Base-by-base conservation (phyloP, 2,113 vertebrate genomes). In the Vidua macroura region DNA sequence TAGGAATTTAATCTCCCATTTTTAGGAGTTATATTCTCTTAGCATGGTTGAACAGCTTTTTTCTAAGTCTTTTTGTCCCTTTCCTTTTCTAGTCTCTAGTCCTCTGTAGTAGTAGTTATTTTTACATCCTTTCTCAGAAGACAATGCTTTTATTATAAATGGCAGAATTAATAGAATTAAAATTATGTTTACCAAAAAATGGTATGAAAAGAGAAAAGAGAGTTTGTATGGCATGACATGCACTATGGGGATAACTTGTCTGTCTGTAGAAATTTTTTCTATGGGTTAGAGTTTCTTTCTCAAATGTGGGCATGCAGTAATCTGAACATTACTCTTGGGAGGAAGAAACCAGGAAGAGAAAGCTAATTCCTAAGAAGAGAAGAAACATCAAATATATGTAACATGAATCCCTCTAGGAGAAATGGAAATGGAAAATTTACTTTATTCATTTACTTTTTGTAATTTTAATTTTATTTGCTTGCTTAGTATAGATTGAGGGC, bases 391-490 rank as follows among this genome's bases (percentile, higher is more conserved):
- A 90, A 90, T 93, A 90, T 60, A 86, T 67, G 92, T 93, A 95
- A 92, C 88, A 56, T 49, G 63, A 96, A 94, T 88, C 85, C 88
- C 85, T 95, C 48, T 52, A 90, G 92, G 88, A 96, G 83, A 93
- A 94, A 93, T 90, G 64, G 88, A 94, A 96, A 96, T 73, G 70
- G 78, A 90, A 95, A 94, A 96, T 94, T 95, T 94, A 80, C 87
- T 94, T 94, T 97, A 92, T 95, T 95, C 75, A 95, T 94, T 96
- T 96, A 88, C 94, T 96, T 96, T 95, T 83, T 95, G 72, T 92
- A 88, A 93, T 92, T 96, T 96, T 95, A 94, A 93, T 97, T 96
- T 91, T 96, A 92, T 96, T 96, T 93, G 82, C 93, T 95, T 93
- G 64, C 90, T 90, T 83, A 94, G 85, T 52, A 56, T 92, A 96